Evolutionary conservation across 2,797 vertebrate species (phyloP).

Genomic region (Botia kubotai): DNA sequence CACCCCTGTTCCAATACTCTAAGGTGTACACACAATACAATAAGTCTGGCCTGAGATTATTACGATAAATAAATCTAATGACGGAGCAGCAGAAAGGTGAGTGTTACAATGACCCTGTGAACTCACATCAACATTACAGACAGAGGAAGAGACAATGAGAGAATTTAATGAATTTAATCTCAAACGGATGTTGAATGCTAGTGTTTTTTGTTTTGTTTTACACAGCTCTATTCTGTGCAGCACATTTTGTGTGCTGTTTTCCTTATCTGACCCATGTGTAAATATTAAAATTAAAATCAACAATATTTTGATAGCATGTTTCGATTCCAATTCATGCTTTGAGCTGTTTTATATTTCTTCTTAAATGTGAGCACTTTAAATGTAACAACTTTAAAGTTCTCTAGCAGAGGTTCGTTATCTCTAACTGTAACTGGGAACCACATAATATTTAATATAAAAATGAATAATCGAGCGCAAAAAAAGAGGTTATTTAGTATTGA

Average conservation of each 20-base stretch:
- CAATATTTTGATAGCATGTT: no score
- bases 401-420: background rate
- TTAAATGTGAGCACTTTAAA: background rate
- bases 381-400: background rate
- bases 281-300: background rate
- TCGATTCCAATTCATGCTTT: background rate
- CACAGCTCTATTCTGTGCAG: background rate
- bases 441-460: background rate
- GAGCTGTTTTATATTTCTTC: background rate
- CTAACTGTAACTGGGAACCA: background rate
- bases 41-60: constrained; percentile 16
- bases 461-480: background rate
- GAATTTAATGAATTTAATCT: constrained; percentile 29
- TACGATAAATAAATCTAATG: constrained; percentile 46
- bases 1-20: background rate
- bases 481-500: background rate
- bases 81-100: constrained; percentile 45
- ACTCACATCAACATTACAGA: constrained; percentile 48
- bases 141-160: constrained; percentile 12
- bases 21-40: constrained; percentile 1
- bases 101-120: constrained; percentile 34
- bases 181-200: constrained; percentile 42
- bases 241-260: background rate
- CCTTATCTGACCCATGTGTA: background rate
- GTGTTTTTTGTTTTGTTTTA: constrained; percentile 34